These are phyloP conservation scores for Urocitellus parryii DNA, from an alignment of 2,113 vertebrate species.

Conservation along the genomic window DNA sequence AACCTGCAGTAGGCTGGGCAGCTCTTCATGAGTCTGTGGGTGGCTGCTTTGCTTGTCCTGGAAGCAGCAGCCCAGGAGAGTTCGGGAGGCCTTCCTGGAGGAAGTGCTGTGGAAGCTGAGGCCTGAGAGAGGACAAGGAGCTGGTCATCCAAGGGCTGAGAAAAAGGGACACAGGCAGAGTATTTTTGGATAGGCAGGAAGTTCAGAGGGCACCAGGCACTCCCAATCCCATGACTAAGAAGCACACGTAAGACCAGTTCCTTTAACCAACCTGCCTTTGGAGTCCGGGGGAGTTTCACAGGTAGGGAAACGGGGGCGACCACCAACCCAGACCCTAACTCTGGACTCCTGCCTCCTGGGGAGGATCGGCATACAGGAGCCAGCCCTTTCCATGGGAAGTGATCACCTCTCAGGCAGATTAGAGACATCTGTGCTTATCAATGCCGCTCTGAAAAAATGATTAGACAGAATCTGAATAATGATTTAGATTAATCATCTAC, in stretches of 20 bases:
- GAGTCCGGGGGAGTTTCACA: neutral
- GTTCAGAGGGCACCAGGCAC: neutral
- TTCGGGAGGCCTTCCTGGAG: slow-evolving; percentile 15
- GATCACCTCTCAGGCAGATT: neutral
- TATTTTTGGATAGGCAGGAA: neutral
- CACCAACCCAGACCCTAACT: neutral
- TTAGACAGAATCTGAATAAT: slow-evolving; percentile 64
- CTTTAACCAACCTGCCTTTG: neutral
- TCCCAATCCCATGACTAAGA: neutral
- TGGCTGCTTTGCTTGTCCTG: neutral
- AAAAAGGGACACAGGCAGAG: neutral
- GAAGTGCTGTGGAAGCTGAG: neutral
- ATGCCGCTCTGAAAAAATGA: slow-evolving; percentile 23
- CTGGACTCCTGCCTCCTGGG: neutral
- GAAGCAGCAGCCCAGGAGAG: neutral
- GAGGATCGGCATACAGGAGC: neutral
- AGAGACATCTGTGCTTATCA: slow-evolving; percentile 34
- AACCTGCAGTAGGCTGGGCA: neutral
- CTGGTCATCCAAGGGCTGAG: neutral
- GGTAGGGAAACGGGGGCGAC: neutral
- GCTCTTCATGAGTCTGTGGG: rapidly evolving
- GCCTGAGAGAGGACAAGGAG: neutral
- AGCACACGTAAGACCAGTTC: neutral
- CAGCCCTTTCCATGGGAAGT: neutral
- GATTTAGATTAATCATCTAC: slow-evolving; percentile 62